phyloP scores from a whole-genome alignment of 2,888 invertebrate species.

The Minunthozetes semirufus region DNA sequence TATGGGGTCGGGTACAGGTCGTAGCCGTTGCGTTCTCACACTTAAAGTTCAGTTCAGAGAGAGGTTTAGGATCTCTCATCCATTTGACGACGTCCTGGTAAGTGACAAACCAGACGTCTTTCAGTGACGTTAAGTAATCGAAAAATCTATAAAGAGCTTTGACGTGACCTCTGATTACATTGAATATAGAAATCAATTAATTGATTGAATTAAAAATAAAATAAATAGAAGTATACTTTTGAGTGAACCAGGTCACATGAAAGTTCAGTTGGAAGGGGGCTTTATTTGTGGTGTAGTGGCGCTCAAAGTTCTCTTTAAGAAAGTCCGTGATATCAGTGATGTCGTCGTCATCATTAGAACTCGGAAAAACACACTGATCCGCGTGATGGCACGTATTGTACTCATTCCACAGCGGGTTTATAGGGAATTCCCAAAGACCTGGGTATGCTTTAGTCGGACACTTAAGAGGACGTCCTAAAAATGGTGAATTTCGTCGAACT shows the following conservation, averaged over 20 bases:
- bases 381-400: conserved; percentile 43
- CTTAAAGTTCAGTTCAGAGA: conserved; percentile 30
- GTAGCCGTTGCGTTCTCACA: conserved; percentile 32
- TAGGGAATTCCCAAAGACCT: conserved; percentile 50
- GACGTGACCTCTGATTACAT: conserved; percentile 37
- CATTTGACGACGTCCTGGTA: conserved; percentile 42
- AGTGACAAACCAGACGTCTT: conserved; percentile 44
- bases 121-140: conserved; percentile 40
- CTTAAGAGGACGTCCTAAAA: conserved; percentile 36
- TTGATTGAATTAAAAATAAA: background rate
- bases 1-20: conserved; percentile 38
- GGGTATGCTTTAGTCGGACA: conserved; percentile 43
- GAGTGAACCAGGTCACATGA: conserved; percentile 42
- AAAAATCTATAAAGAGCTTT: conserved; percentile 43
- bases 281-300: conserved; percentile 43
- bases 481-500: conserved; percentile 32
- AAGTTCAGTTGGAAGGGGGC: conserved; percentile 44
- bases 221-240: conserved; percentile 23
- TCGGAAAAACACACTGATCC: conserved; percentile 62
- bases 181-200: background rate
- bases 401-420: conserved; percentile 43
- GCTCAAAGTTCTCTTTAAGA: conserved; percentile 43
- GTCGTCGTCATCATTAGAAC: conserved; percentile 53
- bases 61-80: conserved; percentile 41
- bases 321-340: conserved; percentile 44